Conservation (phyloP, 2,113 vertebrate species). For the Elephas maximus region DNA sequence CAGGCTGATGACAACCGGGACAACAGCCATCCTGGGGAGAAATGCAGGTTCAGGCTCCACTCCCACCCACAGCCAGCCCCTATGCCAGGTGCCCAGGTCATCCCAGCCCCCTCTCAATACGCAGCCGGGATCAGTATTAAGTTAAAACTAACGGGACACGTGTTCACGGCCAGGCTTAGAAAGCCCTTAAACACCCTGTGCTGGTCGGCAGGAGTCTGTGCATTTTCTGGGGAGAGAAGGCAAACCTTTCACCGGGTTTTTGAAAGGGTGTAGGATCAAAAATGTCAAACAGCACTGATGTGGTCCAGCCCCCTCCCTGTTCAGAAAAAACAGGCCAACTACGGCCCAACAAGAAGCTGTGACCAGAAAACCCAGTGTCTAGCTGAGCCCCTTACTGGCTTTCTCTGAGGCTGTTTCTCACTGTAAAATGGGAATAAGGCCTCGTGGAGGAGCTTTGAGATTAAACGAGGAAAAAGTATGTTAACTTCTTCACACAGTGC, state of each 20-base stretch:
- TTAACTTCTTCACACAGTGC: rapidly evolving
- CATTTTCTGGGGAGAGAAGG: not conserved
- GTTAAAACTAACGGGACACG: not conserved
- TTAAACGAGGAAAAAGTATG: rapidly evolving
- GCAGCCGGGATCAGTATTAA: too few relatives aligned
- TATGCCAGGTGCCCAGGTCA: not conserved
- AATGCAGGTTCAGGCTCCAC: not conserved
- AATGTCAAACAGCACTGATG: not conserved
- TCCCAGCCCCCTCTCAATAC: too few relatives aligned
- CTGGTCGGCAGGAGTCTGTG: not conserved
- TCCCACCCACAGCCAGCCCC: rapidly evolving
- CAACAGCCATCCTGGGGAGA: constrained; percentile 93
- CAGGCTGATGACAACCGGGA: constrained; percentile 94
- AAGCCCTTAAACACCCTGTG: rapidly evolving
- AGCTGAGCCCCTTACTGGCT: rapidly evolving
- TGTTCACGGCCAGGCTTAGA: rapidly evolving
- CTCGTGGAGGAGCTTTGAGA: not conserved
- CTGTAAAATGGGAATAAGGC: rapidly evolving
- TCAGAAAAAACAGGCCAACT: not conserved
- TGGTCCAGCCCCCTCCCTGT: rapidly evolving
- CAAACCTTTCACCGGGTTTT: rapidly evolving
- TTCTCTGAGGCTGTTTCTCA: too few relatives aligned
- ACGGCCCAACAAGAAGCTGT: not conserved
- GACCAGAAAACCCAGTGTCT: not conserved
- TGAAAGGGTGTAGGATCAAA: not conserved